Conservation (phyloP, 2,888 invertebrate species). For the Dryobota labecula region DNA sequence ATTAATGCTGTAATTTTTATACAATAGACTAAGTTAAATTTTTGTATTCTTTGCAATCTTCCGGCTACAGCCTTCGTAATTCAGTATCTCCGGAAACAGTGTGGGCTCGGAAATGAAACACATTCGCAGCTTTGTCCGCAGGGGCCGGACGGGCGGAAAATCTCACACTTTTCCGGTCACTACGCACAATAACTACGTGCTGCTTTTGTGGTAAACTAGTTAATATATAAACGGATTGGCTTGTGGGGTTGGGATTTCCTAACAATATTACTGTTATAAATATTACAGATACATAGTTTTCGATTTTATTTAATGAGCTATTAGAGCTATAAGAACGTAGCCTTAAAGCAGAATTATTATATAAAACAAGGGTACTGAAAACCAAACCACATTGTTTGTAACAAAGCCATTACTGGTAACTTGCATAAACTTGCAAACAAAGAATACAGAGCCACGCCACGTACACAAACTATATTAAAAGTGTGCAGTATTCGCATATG, state of each 20-base stretch:
- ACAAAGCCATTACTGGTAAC: constrained; percentile 1
- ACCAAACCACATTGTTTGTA: neutral
- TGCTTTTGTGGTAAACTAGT: constrained; percentile 30
- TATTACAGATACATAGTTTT: too few relatives aligned
- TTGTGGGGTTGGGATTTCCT: constrained; percentile 4
- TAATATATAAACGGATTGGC: constrained; percentile 7
- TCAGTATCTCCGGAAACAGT: constrained; percentile 20
- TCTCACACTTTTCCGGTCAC: constrained; percentile 56
- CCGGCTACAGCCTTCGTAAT: too few relatives aligned
- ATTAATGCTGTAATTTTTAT: too few relatives aligned
- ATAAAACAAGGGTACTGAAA: neutral
- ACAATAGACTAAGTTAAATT: too few relatives aligned
- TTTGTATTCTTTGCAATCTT: too few relatives aligned
- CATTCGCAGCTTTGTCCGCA: constrained; percentile 35
- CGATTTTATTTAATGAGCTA: too few relatives aligned
- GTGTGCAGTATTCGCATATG: constrained; percentile 32
- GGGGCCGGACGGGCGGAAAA: constrained; percentile 38
- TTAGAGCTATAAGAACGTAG: too few relatives aligned
- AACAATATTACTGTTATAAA: neutral
- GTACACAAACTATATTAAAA: constrained; percentile 38
- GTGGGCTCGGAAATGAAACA: constrained; percentile 42
- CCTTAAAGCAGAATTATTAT: neutral
- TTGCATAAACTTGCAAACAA: constrained; percentile 29
- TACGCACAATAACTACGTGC: constrained; percentile 38
- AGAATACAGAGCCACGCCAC: constrained; percentile 12